A percentile compares a stretch with the other conserved stretches of the same genome.
Conservation (phyloP, 1,140 invertebrate genomes). For the Pteromalus puparum region DNA sequence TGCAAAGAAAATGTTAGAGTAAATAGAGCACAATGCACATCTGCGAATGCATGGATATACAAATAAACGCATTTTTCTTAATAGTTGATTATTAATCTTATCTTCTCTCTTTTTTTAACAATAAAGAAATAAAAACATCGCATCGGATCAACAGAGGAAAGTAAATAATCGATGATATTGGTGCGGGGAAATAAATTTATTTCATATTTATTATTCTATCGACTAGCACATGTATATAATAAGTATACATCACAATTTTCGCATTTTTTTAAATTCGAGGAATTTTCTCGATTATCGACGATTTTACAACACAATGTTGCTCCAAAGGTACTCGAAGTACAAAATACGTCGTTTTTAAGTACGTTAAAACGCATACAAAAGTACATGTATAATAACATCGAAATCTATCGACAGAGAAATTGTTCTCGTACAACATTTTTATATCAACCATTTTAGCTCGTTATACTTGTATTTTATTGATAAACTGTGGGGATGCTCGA, state of each 20-base stretch:
- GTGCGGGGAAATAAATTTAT: conserved; percentile 42
- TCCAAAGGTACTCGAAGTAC: conserved; percentile 39
- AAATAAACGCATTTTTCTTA: not conserved
- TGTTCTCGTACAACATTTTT: conserved; percentile 5
- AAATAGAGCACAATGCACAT: too few relatives aligned
- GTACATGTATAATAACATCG: conserved; percentile 38
- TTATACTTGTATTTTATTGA: not conserved
- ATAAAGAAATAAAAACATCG: too few relatives aligned
- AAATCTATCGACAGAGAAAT: conserved; percentile 25
- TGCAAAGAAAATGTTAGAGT: too few relatives aligned
- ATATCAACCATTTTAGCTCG: not conserved
- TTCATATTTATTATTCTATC: conserved; percentile 18
- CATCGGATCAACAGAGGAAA: not conserved
- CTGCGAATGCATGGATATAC: not conserved
- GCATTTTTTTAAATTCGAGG: not conserved
- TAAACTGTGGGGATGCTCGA: not conserved
- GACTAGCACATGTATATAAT: conserved; percentile 39
- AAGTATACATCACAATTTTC: conserved; percentile 42
- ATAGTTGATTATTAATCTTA: not conserved
- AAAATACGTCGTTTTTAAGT: conserved; percentile 39
- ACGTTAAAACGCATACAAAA: conserved; percentile 43
- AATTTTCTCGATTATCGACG: conserved; percentile 16
- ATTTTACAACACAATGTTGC: conserved; percentile 19
- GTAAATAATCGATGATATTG: conserved; percentile 8
- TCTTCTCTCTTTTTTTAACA: too few relatives aligned